Base-by-base conservation (phyloP, 2,113 vertebrate genomes). In the Etheostoma cragini region DNA sequence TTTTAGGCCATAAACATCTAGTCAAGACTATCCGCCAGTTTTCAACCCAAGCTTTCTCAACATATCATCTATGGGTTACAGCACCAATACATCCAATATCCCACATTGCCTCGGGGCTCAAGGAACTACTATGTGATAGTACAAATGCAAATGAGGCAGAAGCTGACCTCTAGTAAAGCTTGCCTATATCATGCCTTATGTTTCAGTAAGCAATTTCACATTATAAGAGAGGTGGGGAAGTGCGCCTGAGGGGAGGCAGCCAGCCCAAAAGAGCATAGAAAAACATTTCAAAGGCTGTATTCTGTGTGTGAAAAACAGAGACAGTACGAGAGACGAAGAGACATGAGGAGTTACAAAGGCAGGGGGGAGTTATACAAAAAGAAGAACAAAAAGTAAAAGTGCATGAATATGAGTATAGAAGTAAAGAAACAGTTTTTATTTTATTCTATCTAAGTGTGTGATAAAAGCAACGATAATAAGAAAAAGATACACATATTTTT, bases 71-170 rank as follows among this genome's bases (percentile, higher is more conserved):
- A 30, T 3, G 35, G 60, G 56, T 78, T 63, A 66, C 33, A 52
- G 49, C 50, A 70, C 11, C 21, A 46, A 84, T 61, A 49, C 76
- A 85, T 72, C 82, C 60, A 85, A 71, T 87, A 89, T 84, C 73
- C 75, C 45, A 81, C 38, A 76, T 33, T 61, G 54, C 84, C 86
- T 76, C 1, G 6, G 54, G 85, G 80, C 64, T 66, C 33, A 58
- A 54, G 22, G 72, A 80, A 68, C 50, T 62, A 62, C 49, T 26
- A 70, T 83, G 74, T 83, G 80, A 89, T 89, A 69, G 81, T 70
- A 81, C 87, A 77, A 75, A 94, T 94, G 88, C 85, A 90, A 89
- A 93, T 94, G 38, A 83, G 66, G 60, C 46, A 24, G 45, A 66
- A 56, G 84, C 15, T 91, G 82, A 92, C 83, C 63, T 72, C 26